Percentiles rank a stretch among this genome's conserved stretches.
Evolutionary conservation across 2,113 vertebrate genomes (phyloP).

Genomic region (Callipepla californica): DNA sequence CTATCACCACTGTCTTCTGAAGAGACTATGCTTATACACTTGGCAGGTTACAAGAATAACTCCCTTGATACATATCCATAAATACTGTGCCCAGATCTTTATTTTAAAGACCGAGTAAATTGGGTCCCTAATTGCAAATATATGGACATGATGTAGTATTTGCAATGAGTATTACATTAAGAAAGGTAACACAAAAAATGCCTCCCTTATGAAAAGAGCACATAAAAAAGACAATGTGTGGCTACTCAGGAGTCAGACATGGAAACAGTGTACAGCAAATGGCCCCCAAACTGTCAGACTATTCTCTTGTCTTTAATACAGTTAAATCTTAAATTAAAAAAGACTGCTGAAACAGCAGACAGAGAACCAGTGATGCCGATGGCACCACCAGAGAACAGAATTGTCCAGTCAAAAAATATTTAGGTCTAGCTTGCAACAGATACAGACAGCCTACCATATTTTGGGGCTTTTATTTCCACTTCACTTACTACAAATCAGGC

Average conservation of each 20-base stretch:
- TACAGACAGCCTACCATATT: background rate
- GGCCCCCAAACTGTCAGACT: background rate
- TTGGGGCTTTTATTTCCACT: background rate
- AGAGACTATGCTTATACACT: background rate
- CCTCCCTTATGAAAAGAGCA: background rate
- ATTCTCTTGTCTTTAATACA: background rate
- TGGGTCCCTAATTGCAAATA: background rate
- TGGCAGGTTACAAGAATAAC: background rate
- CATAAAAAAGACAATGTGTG: background rate
- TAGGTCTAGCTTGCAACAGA: background rate
- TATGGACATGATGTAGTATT: background rate
- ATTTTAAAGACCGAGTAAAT: background rate
- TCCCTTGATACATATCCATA: background rate
- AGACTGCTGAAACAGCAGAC: background rate
- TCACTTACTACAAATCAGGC: fast-evolving
- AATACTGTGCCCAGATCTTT: background rate
- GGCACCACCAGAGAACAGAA: background rate
- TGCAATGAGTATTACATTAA: background rate
- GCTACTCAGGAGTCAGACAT: background rate
- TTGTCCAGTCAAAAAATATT: background rate
- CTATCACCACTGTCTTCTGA: background rate
- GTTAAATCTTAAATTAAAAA: background rate
- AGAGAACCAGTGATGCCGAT: background rate
- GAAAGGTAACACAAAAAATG: background rate
- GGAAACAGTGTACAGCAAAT: background rate